Evolutionary conservation across 2,113 vertebrate genomes (phyloP), one percentile per base, ranked within the genome.

Genomic region (Chiloscyllium plagiosum): DNA sequence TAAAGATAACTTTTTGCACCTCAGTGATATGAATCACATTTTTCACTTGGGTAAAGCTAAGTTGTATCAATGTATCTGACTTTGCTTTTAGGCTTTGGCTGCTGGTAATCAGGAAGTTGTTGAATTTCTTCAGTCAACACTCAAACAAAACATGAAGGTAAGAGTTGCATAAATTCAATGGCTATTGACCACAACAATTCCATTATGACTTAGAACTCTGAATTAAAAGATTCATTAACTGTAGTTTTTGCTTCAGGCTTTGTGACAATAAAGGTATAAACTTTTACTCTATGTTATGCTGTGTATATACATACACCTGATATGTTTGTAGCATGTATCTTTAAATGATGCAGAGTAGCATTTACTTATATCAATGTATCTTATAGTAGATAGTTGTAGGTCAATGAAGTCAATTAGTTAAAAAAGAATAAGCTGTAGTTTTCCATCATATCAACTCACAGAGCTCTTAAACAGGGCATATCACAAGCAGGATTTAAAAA

Each of bases 11-110:
- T 52, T 13, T 50, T 95, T 42, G 68, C 42, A 76, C 68, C 52
- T 72, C 47, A n/a, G 69, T 95, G 68, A 95, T 95, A 76, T 95
- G 68, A 95, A 95, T 95, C 66, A 70, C 68, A 95, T 95, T 95
- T 95, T 76, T 72, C 47, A 72, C 42, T 24, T 95, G 68, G 68
- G 94, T 95, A 68, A 95, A 95, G 66, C 94, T 72, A 42, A 95
- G 42, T 4, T 95, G 94, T 33, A 33, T 95, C 42, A 95, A 95
- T 72, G 69, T 95, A 85, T 86, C 95, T 93, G 0, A 65, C n/a
- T 47, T 86, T 26, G 29, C 95, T 96, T 89, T 4, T 97, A 99
- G 99, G 99, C 98, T 4, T 96, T 97, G 94, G 97, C 97, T 90
- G 87, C 96, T 19, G 98, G 98, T 17, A 97, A 97, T 93, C 95